phyloP scores from a whole-genome alignment of 2,888 invertebrate species.

The Digitonthophagus gazella region DNA sequence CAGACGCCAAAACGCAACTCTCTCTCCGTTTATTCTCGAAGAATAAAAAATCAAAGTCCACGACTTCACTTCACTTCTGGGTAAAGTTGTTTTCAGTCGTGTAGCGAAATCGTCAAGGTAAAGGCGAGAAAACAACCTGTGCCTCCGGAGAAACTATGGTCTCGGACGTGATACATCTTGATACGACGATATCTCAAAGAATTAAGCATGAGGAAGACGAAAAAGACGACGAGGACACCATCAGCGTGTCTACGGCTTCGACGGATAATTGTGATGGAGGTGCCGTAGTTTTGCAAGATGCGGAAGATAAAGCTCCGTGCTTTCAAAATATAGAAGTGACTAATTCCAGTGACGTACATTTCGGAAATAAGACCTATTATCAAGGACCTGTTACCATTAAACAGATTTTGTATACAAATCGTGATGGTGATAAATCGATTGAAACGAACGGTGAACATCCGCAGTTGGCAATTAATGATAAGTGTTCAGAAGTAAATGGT shows the following conservation, averaged over 20 bases:
- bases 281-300: slow-evolving; percentile 27
- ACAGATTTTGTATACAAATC: slow-evolving; percentile 60
- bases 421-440: slow-evolving; percentile 21
- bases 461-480: slow-evolving; percentile 24
- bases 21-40: too few relatives aligned
- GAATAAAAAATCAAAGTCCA: too few relatives aligned
- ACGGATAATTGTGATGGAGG: slow-evolving; percentile 21
- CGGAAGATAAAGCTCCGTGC: slow-evolving; percentile 40
- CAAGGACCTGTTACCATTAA: slow-evolving; percentile 78
- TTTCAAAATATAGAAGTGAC: slow-evolving; percentile 65
- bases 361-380: slow-evolving; percentile 74
- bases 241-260: slow-evolving; percentile 28
- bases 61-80: not conserved
- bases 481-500: slow-evolving; percentile 17
- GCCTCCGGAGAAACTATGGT: slow-evolving; percentile 25
- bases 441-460: slow-evolving; percentile 17
- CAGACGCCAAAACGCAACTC: not conserved
- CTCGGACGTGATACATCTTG: slow-evolving; percentile 21
- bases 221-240: slow-evolving; percentile 25
- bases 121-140: not conserved
- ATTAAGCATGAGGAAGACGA: slow-evolving; percentile 23
- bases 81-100: slow-evolving; percentile 2
- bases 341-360: slow-evolving; percentile 70
- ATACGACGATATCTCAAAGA: slow-evolving; percentile 17
- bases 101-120: not conserved